These are phyloP conservation scores for Campylorhamphus procurvoides DNA, from an alignment of 2,113 vertebrate species.

Conservation along the genomic window DNA sequence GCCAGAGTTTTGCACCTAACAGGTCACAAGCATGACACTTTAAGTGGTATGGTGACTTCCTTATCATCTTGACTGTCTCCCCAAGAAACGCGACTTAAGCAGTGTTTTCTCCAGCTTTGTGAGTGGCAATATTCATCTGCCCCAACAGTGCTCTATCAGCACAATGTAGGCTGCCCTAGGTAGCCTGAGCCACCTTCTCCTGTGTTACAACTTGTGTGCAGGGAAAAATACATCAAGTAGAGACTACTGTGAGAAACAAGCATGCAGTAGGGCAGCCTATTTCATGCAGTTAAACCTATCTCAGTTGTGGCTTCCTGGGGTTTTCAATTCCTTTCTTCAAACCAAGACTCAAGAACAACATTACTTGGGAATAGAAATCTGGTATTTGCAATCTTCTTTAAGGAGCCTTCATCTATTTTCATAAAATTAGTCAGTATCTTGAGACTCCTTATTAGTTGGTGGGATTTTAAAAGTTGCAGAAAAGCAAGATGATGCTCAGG, in stretches of 20 bases:
- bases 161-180: background rate
- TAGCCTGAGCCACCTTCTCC: background rate
- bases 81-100: background rate
- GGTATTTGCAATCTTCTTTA: background rate
- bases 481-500: background rate
- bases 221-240: accelerated
- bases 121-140: background rate
- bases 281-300: background rate
- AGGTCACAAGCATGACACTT: accelerated
- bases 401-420: background rate
- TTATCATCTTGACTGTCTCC: background rate
- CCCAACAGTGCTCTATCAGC: background rate
- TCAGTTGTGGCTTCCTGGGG: background rate
- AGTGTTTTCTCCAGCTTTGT: background rate
- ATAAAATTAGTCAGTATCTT: background rate
- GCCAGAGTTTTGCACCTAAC: background rate
- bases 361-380: background rate
- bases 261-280: background rate
- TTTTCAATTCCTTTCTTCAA: background rate
- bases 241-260: background rate
- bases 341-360: background rate
- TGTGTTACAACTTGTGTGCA: accelerated
- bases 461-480: background rate
- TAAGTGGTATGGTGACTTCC: background rate
- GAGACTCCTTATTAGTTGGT: background rate